A percentile compares a stretch with the other conserved stretches of the same genome.
Conservation (phyloP, 53 echinoderm and acorn worm genomes). For the Echinometra lucunter region DNA sequence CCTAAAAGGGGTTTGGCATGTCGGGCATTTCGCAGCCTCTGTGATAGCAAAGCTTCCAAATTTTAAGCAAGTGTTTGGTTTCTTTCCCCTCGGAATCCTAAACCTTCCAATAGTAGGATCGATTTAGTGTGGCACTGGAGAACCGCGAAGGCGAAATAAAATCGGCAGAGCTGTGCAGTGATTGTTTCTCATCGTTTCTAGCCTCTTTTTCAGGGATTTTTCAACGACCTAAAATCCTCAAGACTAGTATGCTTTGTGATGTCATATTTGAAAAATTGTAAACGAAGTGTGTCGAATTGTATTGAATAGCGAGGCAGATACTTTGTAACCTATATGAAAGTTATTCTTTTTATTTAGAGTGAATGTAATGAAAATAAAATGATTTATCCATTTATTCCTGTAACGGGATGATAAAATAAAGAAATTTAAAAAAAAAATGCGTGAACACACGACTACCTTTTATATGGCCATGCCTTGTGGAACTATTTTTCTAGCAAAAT, state of each 20-base stretch:
- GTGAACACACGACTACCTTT: background rate
- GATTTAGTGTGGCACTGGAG: slow-evolving; percentile 41
- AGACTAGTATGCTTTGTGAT: background rate
- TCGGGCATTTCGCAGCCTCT: background rate
- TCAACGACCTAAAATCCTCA: background rate
- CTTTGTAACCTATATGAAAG: no score
- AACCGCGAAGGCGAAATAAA: slow-evolving; percentile 6
- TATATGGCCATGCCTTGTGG: background rate
- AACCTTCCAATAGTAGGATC: slow-evolving; percentile 27
- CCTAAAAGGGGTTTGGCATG: background rate
- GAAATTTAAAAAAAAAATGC: background rate
- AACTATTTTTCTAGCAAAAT: slow-evolving; percentile 47
- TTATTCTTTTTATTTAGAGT: no score
- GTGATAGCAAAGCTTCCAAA: background rate
- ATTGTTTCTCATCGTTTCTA: background rate
- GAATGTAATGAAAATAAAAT: no score
- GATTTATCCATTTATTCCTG: no score
- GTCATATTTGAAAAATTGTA: background rate
- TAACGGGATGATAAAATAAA: background rate
- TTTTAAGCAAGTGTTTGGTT: slow-evolving; percentile 15
- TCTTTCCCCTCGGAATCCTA: background rate
- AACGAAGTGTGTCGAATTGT: no score
- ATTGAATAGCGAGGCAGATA: no score
- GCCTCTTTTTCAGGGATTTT: background rate
- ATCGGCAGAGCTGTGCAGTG: background rate